These are phyloP conservation scores for Tupiocoris notatus DNA, from an alignment of 2,888 invertebrate genomes.

Conservation along the genomic window DNA sequence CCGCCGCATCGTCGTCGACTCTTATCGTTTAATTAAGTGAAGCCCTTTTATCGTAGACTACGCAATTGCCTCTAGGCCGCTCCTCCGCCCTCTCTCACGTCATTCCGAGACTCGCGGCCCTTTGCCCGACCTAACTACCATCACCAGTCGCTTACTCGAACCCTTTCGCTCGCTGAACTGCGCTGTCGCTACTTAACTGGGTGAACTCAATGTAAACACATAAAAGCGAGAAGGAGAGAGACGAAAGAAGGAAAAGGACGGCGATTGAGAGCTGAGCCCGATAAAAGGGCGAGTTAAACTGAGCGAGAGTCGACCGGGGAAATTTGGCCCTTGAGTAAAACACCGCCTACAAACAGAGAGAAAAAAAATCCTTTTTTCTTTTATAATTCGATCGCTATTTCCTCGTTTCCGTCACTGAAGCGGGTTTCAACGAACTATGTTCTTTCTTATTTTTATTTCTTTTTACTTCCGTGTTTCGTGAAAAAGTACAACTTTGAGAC, in stretches of 20 bases:
- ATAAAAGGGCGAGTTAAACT: neutral
- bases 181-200: constrained; percentile 15
- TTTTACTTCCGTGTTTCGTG: too few relatives aligned
- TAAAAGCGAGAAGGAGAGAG: neutral
- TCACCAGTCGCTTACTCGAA: neutral
- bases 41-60: constrained; percentile 28
- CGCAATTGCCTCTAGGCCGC: constrained; percentile 6
- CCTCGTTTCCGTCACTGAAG: neutral
- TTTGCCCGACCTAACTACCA: neutral
- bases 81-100: neutral
- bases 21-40: constrained; percentile 35
- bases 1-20: neutral
- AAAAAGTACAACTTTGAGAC: too few relatives aligned
- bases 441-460: too few relatives aligned
- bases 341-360: too few relatives aligned
- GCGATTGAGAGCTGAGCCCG: neutral
- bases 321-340: neutral
- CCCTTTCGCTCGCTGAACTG: neutral
- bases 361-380: neutral
- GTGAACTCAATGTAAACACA: constrained; percentile 26
- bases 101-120: neutral
- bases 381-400: neutral
- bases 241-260: neutral
- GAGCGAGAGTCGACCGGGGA: neutral
- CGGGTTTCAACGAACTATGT: neutral